A percentile compares a stretch with the other conserved stretches of the same genome.
phyloP scores from a whole-genome alignment of 1,140 invertebrate species.

The Scaptodrosophila lebanonensis region DNA sequence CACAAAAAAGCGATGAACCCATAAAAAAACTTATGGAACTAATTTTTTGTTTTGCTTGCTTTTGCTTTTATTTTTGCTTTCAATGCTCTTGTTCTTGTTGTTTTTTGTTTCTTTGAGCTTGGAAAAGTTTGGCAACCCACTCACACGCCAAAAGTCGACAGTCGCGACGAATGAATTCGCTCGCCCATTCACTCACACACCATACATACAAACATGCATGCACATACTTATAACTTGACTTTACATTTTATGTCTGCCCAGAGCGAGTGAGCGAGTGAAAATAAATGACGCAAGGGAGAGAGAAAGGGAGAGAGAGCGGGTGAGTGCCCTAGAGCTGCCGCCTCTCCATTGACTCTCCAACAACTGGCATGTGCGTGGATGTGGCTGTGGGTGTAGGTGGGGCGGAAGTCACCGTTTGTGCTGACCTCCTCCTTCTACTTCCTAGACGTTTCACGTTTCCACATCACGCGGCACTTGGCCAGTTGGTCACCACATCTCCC shows the following conservation, averaged over 20 bases:
- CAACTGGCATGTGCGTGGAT: constrained; percentile 31
- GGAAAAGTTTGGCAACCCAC: constrained; percentile 54
- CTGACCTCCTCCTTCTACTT: too few relatives aligned
- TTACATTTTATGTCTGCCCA: constrained; percentile 45
- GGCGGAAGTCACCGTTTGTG: constrained; percentile 55
- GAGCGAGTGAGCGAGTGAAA: constrained; percentile 12
- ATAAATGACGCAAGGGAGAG: not conserved
- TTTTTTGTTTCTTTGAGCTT: too few relatives aligned
- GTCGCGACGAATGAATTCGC: not conserved
- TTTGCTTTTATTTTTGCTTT: constrained; percentile 44
- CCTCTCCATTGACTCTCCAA: constrained; percentile 59
- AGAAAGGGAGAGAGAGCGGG: not conserved
- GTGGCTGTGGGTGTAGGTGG: constrained; percentile 17
- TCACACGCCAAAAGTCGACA: constrained; percentile 43
- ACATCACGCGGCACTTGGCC: constrained; percentile 42
- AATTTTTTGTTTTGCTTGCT: constrained; percentile 72
- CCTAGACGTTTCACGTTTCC: constrained; percentile 51
- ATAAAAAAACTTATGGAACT: constrained; percentile 75
- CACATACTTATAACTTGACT: constrained; percentile 32
- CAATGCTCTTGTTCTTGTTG: constrained; percentile 15
- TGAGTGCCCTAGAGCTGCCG: constrained; percentile 15
- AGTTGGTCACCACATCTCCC: constrained; percentile 17
- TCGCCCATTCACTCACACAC: constrained; percentile 29
- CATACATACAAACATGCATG: constrained; percentile 1
- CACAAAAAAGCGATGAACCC: constrained; percentile 73